Evolutionary conservation across 1,140 invertebrate species (phyloP).

Genomic region (Sitobion miscanthi): DNA sequence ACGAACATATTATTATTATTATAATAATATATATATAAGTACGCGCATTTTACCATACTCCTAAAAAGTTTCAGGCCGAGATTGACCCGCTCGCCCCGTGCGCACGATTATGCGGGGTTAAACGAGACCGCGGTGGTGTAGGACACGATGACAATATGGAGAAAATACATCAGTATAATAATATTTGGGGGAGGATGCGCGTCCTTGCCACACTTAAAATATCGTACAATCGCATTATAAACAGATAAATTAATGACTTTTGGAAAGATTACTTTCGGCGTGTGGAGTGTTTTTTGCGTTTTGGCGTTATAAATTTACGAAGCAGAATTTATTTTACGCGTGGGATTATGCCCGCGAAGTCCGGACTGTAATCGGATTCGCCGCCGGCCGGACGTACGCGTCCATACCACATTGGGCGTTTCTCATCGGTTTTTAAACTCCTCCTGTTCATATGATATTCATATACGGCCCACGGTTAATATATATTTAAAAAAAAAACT

Average conservation of each 20-base stretch:
- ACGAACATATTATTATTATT: too few relatives aligned
- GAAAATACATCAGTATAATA: too few relatives aligned
- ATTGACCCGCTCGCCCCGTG: too few relatives aligned
- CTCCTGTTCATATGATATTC: too few relatives aligned
- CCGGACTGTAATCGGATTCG: not conserved
- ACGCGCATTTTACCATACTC: too few relatives aligned
- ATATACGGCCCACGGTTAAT: too few relatives aligned
- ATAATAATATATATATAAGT: too few relatives aligned
- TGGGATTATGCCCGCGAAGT: not conserved
- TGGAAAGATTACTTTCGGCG: not conserved
- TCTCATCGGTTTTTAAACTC: not conserved
- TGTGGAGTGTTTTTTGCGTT: not conserved
- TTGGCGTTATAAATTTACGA: not conserved
- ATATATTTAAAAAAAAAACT: not conserved
- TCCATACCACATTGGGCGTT: not conserved
- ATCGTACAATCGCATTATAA: not conserved
- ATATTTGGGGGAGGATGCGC: too few relatives aligned
- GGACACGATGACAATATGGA: not conserved
- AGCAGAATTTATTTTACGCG: not conserved
- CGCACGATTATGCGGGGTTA: not conserved
- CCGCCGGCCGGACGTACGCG: not conserved
- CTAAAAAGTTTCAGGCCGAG: too few relatives aligned
- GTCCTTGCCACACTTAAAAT: not conserved
- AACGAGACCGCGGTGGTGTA: not conserved
- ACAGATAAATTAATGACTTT: not conserved